These are phyloP conservation scores for Rhombomys opimus DNA, from an alignment of 2,113 vertebrate species.

Conservation along the genomic window DNA sequence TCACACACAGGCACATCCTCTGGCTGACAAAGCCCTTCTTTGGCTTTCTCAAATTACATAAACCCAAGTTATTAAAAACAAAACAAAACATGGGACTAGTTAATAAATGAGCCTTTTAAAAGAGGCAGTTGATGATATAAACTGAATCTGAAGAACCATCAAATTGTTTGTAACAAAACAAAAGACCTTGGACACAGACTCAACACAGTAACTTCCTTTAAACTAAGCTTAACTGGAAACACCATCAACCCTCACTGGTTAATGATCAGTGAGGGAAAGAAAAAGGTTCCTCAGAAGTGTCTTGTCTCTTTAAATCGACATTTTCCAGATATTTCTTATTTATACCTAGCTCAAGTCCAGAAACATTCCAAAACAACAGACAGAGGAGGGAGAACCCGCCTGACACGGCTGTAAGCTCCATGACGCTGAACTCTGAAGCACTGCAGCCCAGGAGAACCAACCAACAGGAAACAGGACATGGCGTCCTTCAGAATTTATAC, in stretches of 20 bases:
- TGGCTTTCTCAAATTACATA: not conserved
- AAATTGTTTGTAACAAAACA: not conserved
- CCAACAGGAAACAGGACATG: not conserved
- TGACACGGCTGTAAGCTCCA: not conserved
- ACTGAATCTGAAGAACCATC: not conserved
- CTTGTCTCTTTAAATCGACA: not conserved
- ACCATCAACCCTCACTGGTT: not conserved
- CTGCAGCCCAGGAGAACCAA: not conserved
- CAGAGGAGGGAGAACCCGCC: not conserved
- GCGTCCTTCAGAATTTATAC: not conserved
- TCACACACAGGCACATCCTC: not conserved
- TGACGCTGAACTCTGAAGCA: not conserved
- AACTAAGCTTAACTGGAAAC: not conserved
- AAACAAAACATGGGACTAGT: too few species aligned
- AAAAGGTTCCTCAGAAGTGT: not conserved
- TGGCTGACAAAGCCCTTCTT: not conserved
- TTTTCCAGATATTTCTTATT: not conserved
- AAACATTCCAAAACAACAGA: constrained; percentile 11
- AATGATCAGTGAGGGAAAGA: too few species aligned
- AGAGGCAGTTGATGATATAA: not conserved
- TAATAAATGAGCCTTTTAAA: not conserved
- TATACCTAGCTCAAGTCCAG: constrained; percentile 7
- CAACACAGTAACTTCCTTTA: not conserved
- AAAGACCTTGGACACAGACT: not conserved
- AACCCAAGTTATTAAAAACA: not conserved